phyloP scores from a whole-genome alignment of 2,888 invertebrate genomes.

The Hydrotaea cyrtoneurina region DNA sequence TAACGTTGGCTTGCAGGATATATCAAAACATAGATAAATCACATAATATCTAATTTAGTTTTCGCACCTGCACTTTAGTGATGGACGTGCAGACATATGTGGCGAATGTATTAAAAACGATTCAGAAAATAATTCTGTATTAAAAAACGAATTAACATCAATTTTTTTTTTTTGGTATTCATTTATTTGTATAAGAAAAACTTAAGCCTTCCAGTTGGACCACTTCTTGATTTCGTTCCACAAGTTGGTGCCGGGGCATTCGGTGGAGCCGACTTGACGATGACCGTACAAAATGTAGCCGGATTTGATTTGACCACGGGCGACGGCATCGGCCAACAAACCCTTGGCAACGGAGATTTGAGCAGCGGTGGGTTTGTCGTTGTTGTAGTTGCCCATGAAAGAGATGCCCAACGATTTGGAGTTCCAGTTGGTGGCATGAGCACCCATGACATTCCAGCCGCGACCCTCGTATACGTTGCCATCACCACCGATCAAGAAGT shows the following conservation, averaged over 20 bases:
- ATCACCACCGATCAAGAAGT: constrained; percentile 74
- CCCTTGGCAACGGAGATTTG: constrained; percentile 80
- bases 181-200: not conserved
- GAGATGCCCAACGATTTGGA: constrained; percentile 72
- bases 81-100: no score
- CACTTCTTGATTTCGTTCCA: constrained; percentile 83
- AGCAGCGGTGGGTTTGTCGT: constrained; percentile 66
- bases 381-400: constrained; percentile 71
- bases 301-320: constrained; percentile 82
- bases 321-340: constrained; percentile 83
- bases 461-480: constrained; percentile 74
- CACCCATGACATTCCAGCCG: constrained; percentile 72
- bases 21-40: no score
- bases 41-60: no score
- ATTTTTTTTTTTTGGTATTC: not conserved
- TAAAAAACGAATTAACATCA: not conserved
- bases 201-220: constrained; percentile 81
- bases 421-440: constrained; percentile 72
- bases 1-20: no score
- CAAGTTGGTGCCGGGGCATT: constrained; percentile 85
- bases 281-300: constrained; percentile 85
- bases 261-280: constrained; percentile 83
- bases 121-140: no score
- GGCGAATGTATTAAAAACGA: no score
- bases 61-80: no score